Conservation (phyloP, 2,113 vertebrate genomes). For the Aptenodytes patagonicus region DNA sequence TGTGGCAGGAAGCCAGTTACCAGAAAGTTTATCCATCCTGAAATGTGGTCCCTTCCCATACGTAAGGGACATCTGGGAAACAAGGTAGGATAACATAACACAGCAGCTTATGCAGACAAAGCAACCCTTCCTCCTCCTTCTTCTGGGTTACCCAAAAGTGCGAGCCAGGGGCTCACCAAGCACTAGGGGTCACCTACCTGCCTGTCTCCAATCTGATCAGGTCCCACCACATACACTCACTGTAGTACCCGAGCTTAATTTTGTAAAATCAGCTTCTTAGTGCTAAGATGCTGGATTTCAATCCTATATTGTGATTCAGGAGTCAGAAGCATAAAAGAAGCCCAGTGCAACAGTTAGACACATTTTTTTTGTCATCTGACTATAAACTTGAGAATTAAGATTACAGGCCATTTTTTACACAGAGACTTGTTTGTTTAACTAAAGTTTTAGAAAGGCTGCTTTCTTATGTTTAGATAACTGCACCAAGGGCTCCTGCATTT, state of each 20-base stretch:
- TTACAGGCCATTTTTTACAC: neutral
- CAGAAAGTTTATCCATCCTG: neutral
- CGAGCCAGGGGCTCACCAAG: neutral
- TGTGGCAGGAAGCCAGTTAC: neutral
- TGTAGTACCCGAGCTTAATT: neutral
- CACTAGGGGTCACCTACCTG: rapidly evolving
- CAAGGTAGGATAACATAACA: neutral
- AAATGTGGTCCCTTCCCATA: neutral
- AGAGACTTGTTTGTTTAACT: neutral
- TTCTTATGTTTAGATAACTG: neutral
- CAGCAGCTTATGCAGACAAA: neutral
- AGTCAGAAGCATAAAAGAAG: neutral
- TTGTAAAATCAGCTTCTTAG: neutral
- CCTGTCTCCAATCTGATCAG: neutral
- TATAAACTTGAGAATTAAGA: neutral
- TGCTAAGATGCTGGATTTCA: neutral
- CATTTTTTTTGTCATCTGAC: neutral
- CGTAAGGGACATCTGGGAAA: neutral
- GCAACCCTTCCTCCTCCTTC: neutral
- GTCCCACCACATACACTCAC: neutral
- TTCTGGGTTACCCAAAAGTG: neutral
- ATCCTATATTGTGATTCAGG: neutral
- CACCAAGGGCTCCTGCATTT: neutral
- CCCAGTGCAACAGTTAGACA: neutral
- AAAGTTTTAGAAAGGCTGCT: neutral